Conservation (phyloP, 2,797 vertebrate species). For the Karalla daura region DNA sequence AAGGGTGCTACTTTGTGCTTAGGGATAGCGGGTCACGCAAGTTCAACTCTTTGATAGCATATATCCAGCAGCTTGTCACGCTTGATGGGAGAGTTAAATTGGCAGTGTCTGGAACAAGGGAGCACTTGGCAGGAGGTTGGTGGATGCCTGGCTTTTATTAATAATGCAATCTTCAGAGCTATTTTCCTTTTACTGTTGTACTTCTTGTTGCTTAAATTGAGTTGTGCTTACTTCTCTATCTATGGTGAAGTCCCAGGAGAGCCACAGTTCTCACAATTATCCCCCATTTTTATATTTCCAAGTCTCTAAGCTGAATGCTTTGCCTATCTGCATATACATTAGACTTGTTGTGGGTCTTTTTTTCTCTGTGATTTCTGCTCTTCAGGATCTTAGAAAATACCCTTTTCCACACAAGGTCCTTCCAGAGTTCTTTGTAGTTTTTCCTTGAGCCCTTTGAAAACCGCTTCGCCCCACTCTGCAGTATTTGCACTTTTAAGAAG, state of each 20-base stretch:
- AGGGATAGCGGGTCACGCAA: constrained; percentile 48
- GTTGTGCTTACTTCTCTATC: constrained; percentile 25
- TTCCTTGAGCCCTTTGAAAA: constrained; percentile 23
- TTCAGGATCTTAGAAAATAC: neutral
- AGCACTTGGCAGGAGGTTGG: constrained; percentile 29
- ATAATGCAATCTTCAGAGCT: constrained; percentile 15
- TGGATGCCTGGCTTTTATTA: constrained; percentile 33
- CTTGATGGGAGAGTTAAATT: constrained; percentile 64
- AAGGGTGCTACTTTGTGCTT: constrained; percentile 50
- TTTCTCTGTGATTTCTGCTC: constrained; percentile 9
- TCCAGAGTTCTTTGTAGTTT: constrained; percentile 8
- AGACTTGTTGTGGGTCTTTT: constrained; percentile 10
- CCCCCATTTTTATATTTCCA: constrained; percentile 2
- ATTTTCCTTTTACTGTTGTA: constrained; percentile 17
- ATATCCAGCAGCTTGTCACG: constrained; percentile 58
- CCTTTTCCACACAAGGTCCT: constrained; percentile 2
- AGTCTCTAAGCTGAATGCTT: neutral
- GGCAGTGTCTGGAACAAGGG: constrained; percentile 48
- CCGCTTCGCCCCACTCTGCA: neutral
- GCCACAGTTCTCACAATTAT: constrained; percentile 25
- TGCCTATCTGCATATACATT: constrained; percentile 17
- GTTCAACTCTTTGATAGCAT: constrained; percentile 54
- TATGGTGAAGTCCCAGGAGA: constrained; percentile 15
- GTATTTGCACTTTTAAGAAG: constrained; percentile 28
- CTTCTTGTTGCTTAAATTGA: constrained; percentile 40